Evolutionary conservation across 2,888 invertebrate genomes (phyloP).

Genomic region (Morinoia aosen): DNA sequence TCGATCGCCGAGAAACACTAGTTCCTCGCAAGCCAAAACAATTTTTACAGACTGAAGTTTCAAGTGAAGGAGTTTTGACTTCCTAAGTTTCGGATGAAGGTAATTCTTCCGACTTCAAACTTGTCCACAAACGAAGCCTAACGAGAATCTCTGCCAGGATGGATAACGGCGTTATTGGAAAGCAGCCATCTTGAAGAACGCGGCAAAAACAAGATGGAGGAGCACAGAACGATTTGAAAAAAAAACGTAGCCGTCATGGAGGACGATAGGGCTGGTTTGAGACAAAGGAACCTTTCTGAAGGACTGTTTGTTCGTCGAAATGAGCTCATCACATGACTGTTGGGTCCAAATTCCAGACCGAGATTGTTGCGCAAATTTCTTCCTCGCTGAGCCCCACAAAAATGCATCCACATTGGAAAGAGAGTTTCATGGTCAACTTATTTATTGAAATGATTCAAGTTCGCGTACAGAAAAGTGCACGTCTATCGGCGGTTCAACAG

Average conservation of each 20-base stretch:
- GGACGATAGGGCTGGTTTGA: not conserved
- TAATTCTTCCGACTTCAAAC: not conserved
- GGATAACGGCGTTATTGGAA: not conserved
- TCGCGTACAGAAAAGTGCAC: not conserved
- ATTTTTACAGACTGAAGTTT: not conserved
- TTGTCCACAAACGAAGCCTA: not conserved
- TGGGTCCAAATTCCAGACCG: not conserved
- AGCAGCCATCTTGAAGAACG: not conserved
- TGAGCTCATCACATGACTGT: not conserved
- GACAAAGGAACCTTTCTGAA: not conserved
- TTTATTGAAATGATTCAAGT: too few relatives aligned
- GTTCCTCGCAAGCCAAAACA: not conserved
- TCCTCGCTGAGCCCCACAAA: not conserved
- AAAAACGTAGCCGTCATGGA: not conserved
- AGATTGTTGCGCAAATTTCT: not conserved
- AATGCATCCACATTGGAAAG: not conserved
- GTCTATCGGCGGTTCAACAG: too few relatives aligned
- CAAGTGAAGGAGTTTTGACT: slow-evolving; percentile 18
- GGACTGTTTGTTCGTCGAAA: not conserved
- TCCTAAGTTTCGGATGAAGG: slow-evolving; percentile 32
- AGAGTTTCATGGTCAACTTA: not conserved
- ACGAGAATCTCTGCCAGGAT: not conserved
- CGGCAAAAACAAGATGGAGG: not conserved
- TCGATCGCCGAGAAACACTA: not conserved
- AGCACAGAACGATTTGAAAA: not conserved